A percentile compares a stretch with the other conserved stretches of the same genome.
Evolutionary conservation across 1,140 invertebrate species (phyloP).

Genomic region (Leptonema lineaticorne): DNA sequence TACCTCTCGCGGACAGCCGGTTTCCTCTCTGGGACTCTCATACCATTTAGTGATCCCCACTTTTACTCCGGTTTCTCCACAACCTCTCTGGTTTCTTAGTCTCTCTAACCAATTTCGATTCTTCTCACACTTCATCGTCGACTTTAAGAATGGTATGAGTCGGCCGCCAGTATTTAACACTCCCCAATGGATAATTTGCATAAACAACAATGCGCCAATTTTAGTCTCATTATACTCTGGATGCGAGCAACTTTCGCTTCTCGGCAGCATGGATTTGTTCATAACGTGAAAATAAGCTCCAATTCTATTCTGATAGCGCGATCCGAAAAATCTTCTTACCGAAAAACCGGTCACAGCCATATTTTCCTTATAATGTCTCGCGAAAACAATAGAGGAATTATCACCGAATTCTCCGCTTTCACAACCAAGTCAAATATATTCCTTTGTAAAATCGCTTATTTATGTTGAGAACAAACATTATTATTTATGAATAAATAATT

Average conservation of each 20-base stretch:
- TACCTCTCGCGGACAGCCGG: slow-evolving; percentile 25
- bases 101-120: slow-evolving; percentile 8
- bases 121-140: not conserved
- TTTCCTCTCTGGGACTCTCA: not conserved
- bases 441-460: too few species aligned
- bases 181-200: slow-evolving; percentile 39
- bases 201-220: slow-evolving; percentile 43
- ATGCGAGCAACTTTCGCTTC: slow-evolving; percentile 36
- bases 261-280: slow-evolving; percentile 23
- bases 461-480: not conserved
- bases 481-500: slow-evolving; percentile 11
- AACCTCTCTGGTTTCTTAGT: slow-evolving; percentile 1
- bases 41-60: not conserved
- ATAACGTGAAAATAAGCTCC: slow-evolving; percentile 7
- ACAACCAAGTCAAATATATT: too few species aligned
- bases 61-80: not conserved
- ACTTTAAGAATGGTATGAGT: slow-evolving; percentile 10
- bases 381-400: too few species aligned
- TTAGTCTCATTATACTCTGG: slow-evolving; percentile 39
- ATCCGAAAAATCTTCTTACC: slow-evolving; percentile 1
- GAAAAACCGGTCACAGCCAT: too few species aligned
- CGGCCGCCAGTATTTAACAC: slow-evolving; percentile 39
- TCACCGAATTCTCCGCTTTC: too few species aligned
- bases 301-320: not conserved
- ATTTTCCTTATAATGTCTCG: too few species aligned